A percentile compares a stretch with the other conserved stretches of the same genome.
These are phyloP conservation scores for Reinhardtius hippoglossoides DNA, from an alignment of 2,113 vertebrate genomes.

Conservation along the genomic window DNA sequence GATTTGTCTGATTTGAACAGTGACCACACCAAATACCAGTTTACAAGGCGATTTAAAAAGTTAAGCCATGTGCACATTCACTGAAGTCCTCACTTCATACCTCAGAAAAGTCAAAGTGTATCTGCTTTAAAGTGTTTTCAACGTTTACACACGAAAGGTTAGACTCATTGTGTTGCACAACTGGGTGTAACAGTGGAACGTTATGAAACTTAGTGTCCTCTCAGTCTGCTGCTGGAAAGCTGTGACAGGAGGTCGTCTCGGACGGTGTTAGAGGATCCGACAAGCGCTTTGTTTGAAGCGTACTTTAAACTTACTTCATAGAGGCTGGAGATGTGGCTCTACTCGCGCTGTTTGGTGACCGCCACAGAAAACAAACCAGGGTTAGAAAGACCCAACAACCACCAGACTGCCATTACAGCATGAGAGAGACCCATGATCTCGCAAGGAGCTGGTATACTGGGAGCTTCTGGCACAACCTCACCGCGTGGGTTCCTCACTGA, in stretches of 20 bases:
- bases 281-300: background rate
- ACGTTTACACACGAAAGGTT: too few species aligned
- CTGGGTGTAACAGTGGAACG: background rate
- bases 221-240: background rate
- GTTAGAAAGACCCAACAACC: background rate
- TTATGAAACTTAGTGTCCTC: background rate
- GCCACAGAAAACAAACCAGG: background rate
- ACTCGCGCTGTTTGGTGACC: too few species aligned
- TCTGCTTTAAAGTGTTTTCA: too few species aligned
- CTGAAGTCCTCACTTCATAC: background rate
- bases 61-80: background rate
- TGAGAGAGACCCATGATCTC: background rate
- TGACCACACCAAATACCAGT: background rate
- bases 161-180: background rate
- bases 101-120: background rate
- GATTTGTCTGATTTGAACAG: background rate
- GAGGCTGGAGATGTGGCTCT: background rate
- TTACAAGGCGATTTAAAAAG: background rate
- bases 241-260: background rate
- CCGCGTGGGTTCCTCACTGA: background rate
- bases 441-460: background rate
- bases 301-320: too few species aligned
- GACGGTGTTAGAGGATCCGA: background rate
- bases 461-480: slow-evolving; percentile 5
- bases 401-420: background rate